A percentile compares a stretch with the other conserved stretches of the same genome.
Evolutionary conservation across 2,888 invertebrate species (phyloP).

Genomic region (Euzophera pinguis): DNA sequence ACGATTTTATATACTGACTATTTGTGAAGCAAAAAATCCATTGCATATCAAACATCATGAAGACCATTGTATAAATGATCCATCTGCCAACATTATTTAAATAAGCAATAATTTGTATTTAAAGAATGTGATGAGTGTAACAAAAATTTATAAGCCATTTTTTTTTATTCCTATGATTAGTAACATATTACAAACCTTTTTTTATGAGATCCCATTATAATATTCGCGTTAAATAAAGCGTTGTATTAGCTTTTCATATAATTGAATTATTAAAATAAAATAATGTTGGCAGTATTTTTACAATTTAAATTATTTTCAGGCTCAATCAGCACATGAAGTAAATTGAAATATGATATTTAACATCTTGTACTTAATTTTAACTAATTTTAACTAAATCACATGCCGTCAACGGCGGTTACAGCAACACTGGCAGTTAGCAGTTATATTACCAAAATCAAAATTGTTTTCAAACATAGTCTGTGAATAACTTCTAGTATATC

Average conservation of each 20-base stretch:
- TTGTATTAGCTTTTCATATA: not conserved
- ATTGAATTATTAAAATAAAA: not conserved
- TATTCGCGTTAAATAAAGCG: too few relatives aligned
- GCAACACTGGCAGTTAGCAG: slow-evolving; percentile 13
- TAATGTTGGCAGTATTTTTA: slow-evolving; percentile 1
- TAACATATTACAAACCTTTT: too few relatives aligned
- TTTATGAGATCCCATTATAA: too few relatives aligned
- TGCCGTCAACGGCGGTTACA: slow-evolving; percentile 25
- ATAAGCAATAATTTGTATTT: too few relatives aligned
- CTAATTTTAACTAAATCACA: slow-evolving; percentile 74
- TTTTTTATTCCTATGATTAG: too few relatives aligned
- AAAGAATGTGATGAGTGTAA: too few relatives aligned
- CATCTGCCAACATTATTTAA: too few relatives aligned
- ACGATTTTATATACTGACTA: too few relatives aligned
- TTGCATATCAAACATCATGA: too few relatives aligned
- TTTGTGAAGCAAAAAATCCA: too few relatives aligned
- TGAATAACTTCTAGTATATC: not conserved
- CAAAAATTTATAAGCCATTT: too few relatives aligned
- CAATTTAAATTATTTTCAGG: not conserved
- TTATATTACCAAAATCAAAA: slow-evolving; percentile 4
- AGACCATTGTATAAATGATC: too few relatives aligned
- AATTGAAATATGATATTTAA: slow-evolving; percentile 37
- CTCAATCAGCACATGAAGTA: slow-evolving; percentile 25
- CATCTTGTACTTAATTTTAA: slow-evolving; percentile 66
- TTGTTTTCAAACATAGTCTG: not conserved